Evolutionary conservation across 2,797 vertebrate genomes (phyloP).

Genomic region (Chromobotia macracanthus): DNA sequence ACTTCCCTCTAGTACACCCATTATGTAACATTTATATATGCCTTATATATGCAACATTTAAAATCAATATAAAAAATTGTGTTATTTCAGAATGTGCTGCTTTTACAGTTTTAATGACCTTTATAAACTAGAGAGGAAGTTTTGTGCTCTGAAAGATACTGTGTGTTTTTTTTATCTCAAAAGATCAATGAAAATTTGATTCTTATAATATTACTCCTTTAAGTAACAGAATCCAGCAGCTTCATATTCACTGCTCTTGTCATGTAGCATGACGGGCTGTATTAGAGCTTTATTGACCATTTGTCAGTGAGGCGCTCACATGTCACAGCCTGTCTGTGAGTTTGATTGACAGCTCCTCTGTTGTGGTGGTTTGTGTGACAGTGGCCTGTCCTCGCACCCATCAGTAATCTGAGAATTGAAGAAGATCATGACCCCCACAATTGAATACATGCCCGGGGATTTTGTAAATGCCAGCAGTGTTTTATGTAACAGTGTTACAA

Average conservation of each 20-base stretch:
- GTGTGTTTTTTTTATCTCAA: conserved; percentile 28
- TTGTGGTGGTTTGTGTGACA: conserved; percentile 45
- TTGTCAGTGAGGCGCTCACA: conserved; percentile 45
- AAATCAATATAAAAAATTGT: background rate
- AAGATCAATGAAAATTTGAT: conserved; percentile 20
- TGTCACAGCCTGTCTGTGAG: conserved; percentile 13
- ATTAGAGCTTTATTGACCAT: conserved; percentile 58
- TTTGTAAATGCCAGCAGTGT: background rate
- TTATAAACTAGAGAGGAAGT: background rate
- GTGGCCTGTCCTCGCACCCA: conserved; percentile 25
- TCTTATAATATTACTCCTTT: conserved; percentile 22
- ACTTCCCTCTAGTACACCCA: no score
- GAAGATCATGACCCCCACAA: conserved; percentile 17
- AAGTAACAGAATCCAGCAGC: conserved; percentile 38
- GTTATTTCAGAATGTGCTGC: background rate
- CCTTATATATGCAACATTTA: no score
- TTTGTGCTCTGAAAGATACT: background rate
- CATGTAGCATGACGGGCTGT: conserved; percentile 50
- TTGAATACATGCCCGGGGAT: background rate
- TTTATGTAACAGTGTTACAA: background rate
- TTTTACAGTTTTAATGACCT: background rate
- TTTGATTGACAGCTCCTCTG: conserved; percentile 48
- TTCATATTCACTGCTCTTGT: conserved; percentile 47
- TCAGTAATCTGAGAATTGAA: conserved; percentile 28
- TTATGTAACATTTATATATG: no score